phyloP scores from a whole-genome alignment of 2,797 vertebrate species.

The Acropternis orthonyx region DNA sequence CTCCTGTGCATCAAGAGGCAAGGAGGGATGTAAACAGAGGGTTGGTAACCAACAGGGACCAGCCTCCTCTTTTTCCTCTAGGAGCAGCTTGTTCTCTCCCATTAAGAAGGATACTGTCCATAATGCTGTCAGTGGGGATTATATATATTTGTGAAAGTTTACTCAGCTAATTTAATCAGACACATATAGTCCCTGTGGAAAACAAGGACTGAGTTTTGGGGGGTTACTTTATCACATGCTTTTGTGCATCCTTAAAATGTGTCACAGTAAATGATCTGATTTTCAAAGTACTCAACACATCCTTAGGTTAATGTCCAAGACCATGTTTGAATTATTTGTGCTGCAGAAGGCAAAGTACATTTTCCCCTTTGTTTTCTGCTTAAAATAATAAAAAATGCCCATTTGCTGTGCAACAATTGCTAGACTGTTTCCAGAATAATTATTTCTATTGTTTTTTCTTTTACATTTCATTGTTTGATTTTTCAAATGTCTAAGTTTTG shows the following conservation, averaged over 20 bases:
- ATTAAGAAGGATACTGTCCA: neutral
- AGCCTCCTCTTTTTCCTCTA: neutral
- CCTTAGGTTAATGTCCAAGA: neutral
- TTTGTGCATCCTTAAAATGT: neutral
- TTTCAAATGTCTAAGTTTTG: neutral
- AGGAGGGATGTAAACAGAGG: neutral
- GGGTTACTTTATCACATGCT: neutral
- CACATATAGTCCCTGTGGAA: neutral
- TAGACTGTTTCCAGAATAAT: neutral
- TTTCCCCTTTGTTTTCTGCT: neutral
- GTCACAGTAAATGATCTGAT: neutral
- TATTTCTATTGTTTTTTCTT: neutral
- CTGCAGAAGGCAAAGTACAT: neutral
- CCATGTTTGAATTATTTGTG: neutral
- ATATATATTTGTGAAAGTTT: neutral
- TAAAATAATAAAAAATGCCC: neutral
- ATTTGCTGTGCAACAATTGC: neutral
- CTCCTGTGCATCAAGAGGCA: neutral
- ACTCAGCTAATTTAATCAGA: neutral
- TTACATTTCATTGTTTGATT: neutral
- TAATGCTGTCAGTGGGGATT: neutral
- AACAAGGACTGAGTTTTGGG: neutral
- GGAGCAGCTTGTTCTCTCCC: neutral
- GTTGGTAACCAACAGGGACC: neutral
- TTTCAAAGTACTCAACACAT: neutral